Evolutionary conservation across 2,888 invertebrate species (phyloP).

Genomic region (Netelia melanura): DNA sequence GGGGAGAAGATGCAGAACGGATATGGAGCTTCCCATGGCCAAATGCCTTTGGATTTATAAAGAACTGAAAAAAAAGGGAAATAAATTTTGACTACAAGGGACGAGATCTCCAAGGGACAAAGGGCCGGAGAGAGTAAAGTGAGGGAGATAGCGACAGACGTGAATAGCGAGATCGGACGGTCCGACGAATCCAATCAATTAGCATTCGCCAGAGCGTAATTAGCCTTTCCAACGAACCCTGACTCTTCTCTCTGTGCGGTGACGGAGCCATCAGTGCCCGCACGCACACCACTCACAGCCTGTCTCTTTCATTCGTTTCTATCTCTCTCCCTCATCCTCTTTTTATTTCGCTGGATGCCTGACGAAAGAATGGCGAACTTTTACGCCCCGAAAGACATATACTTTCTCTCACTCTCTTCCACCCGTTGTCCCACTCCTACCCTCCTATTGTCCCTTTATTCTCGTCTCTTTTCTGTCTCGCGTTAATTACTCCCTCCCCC

Average conservation of each 20-base stretch:
- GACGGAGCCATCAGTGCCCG: neutral
- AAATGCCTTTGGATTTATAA: neutral
- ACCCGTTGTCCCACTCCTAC: neutral
- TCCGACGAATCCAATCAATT: conserved; percentile 67
- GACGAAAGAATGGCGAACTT: conserved; percentile 45
- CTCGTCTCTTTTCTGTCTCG: neutral
- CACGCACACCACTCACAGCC: neutral
- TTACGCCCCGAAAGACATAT: conserved; percentile 34
- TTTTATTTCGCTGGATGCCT: neutral
- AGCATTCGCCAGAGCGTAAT: conserved; percentile 60
- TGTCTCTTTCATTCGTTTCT: conserved; percentile 7
- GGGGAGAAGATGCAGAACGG: neutral
- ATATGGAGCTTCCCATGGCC: neutral
- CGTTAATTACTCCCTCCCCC: conserved; percentile 30
- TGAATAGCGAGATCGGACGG: conserved; percentile 57
- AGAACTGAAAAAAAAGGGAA: neutral
- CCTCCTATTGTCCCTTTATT: conserved; percentile 4
- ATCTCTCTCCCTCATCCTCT: neutral
- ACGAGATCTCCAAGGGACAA: conserved; percentile 40
- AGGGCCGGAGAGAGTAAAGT: conserved; percentile 5
- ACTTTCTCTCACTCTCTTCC: conserved; percentile 40
- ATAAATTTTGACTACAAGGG: neutral
- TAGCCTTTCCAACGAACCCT: conserved; percentile 41
- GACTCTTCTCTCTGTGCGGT: conserved; percentile 22
- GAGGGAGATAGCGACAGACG: conserved; percentile 10